Evolutionary conservation across 2,888 invertebrate species (phyloP).

Genomic region (Lapara coniferarum): DNA sequence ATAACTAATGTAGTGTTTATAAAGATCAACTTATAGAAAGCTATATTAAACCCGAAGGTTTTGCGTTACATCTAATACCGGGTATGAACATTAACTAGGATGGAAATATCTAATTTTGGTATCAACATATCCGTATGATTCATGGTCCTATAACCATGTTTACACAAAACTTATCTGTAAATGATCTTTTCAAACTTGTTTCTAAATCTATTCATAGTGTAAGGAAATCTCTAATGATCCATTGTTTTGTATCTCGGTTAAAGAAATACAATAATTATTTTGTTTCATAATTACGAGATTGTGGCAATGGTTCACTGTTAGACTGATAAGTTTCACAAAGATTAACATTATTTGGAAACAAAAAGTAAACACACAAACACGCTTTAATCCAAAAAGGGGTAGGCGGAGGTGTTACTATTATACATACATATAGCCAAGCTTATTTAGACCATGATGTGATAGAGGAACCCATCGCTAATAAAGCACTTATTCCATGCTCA

Average conservation of each 20-base stretch:
- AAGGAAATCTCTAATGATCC: conserved; percentile 5
- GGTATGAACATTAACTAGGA: no score
- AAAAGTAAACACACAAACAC: neutral
- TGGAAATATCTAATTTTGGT: no score
- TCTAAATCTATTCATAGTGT: neutral
- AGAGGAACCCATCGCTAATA: no score
- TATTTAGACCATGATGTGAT: no score
- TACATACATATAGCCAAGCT: no score
- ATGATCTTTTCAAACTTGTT: neutral
- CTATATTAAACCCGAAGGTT: no score
- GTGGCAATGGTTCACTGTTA: neutral
- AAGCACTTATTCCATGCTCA: no score
- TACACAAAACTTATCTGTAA: neutral
- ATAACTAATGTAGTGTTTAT: no score
- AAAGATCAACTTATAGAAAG: no score
- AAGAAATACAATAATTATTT: conserved; percentile 10
- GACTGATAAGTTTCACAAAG: conserved; percentile 25
- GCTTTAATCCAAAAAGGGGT: no score
- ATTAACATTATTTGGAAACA: conserved; percentile 28
- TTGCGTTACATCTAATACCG: no score
- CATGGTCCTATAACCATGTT: neutral
- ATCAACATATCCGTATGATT: neutral
- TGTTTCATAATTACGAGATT: conserved; percentile 30
- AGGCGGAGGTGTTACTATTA: no score
- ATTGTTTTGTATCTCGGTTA: neutral